A percentile compares a stretch with the other conserved stretches of the same genome.
Evolutionary conservation across 2,888 invertebrate genomes (phyloP).

Genomic region (Xanthia togata): DNA sequence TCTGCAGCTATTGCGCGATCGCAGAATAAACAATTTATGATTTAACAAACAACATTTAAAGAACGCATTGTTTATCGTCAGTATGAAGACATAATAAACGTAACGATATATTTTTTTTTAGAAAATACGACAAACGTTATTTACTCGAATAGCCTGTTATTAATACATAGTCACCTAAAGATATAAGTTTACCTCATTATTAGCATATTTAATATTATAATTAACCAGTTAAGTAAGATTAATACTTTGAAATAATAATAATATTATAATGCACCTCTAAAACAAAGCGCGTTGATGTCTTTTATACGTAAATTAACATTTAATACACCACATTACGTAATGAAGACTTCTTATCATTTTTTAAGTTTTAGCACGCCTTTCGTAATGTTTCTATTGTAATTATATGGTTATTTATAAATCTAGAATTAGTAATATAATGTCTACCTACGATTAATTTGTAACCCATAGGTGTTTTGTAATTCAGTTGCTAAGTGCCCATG

Average conservation of each 20-base stretch:
- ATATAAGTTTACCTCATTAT: not conserved
- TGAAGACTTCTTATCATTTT: not conserved
- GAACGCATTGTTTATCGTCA: not conserved
- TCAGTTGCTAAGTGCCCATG: slow-evolving; percentile 30
- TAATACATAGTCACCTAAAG: not conserved
- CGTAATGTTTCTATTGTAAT: not conserved
- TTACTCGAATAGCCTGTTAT: not conserved
- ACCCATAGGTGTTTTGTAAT: slow-evolving; percentile 5
- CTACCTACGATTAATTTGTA: not conserved
- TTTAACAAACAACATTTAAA: slow-evolving; percentile 29
- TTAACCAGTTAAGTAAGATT: not conserved
- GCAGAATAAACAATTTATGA: slow-evolving; percentile 47
- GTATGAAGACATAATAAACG: not conserved
- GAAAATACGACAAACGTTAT: not conserved
- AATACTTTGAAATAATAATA: not conserved
- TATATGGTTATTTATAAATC: not conserved
- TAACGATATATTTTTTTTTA: not conserved
- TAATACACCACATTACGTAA: not conserved
- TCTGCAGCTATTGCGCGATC: slow-evolving; percentile 66
- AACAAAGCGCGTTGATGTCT: slow-evolving; percentile 79
- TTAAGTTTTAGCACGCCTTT: not conserved
- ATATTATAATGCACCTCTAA: not conserved
- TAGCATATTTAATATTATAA: not conserved
- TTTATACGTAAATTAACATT: slow-evolving; percentile 64
- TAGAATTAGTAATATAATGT: not conserved